Evolutionary conservation across 1,140 invertebrate species (phyloP).

Genomic region (Mizuhopecten yessoensis): DNA sequence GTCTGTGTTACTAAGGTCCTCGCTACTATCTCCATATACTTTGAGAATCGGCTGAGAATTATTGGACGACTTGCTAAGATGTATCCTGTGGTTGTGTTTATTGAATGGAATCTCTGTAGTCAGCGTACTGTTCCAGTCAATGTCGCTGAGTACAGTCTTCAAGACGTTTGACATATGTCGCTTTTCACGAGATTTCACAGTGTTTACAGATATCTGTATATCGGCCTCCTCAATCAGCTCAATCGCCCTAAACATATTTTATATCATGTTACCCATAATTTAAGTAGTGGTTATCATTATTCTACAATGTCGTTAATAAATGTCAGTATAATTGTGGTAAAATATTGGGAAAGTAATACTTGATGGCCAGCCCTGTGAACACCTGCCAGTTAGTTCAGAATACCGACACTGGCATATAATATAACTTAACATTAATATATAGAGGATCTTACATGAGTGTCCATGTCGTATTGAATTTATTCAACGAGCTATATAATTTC

Average conservation of each 20-base stretch:
- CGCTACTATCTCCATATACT: background rate
- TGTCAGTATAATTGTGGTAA: too few relatives aligned
- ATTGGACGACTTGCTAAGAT: background rate
- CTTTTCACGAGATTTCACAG: background rate
- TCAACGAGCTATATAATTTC: too few relatives aligned
- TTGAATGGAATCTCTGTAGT: background rate
- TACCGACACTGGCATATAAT: too few relatives aligned
- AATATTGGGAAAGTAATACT: too few relatives aligned
- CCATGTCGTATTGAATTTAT: too few relatives aligned
- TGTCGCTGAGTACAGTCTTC: background rate
- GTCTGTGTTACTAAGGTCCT: background rate
- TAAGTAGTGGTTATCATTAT: too few relatives aligned
- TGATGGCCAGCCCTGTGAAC: too few relatives aligned
- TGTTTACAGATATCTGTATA: background rate
- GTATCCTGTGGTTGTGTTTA: background rate
- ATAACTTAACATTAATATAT: too few relatives aligned
- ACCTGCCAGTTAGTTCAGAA: too few relatives aligned
- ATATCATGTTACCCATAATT: too few relatives aligned
- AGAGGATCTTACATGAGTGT: too few relatives aligned
- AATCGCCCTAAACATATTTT: background rate
- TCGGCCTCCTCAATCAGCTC: background rate
- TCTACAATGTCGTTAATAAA: too few relatives aligned
- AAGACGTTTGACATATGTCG: background rate
- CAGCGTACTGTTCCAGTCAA: background rate
- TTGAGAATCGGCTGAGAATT: background rate